These are phyloP conservation scores for Perognathus longimembris DNA, from an alignment of 2,113 vertebrate genomes.

Conservation along the genomic window DNA sequence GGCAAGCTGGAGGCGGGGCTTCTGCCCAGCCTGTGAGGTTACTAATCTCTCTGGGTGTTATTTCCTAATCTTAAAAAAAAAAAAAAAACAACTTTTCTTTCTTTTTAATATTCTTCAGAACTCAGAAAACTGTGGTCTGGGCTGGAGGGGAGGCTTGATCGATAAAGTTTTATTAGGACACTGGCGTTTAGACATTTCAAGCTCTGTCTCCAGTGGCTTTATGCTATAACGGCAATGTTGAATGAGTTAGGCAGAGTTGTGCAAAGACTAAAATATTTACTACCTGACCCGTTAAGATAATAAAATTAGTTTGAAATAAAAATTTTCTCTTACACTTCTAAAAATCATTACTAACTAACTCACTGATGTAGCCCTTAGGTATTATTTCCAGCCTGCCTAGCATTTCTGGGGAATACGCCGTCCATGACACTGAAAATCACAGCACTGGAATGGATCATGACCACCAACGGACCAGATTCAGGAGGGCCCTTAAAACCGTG, in stretches of 20 bases:
- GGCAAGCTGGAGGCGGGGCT: background rate
- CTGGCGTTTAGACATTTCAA: accelerated
- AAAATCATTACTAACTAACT: conserved; percentile 23
- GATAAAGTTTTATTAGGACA: background rate
- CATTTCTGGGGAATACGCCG: background rate
- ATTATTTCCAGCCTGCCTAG: background rate
- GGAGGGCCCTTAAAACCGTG: background rate
- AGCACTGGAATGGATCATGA: background rate
- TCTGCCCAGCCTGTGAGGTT: background rate
- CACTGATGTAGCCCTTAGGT: background rate
- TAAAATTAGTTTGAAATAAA: conserved; percentile 24
- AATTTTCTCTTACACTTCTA: background rate
- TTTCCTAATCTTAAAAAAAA: background rate
- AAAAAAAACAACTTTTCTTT: background rate
- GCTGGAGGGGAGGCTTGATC: too few species aligned
- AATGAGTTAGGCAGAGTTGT: background rate
- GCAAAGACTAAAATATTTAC: background rate
- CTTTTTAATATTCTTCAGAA: background rate
- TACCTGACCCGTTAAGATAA: background rate
- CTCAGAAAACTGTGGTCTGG: background rate
- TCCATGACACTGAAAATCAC: background rate
- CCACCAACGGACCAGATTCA: background rate
- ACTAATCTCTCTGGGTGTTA: background rate
- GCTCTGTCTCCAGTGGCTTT: background rate
- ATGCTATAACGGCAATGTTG: background rate